phyloP scores from a whole-genome alignment of 2,113 vertebrate species.

The Phyllopteryx taeniolatus region DNA sequence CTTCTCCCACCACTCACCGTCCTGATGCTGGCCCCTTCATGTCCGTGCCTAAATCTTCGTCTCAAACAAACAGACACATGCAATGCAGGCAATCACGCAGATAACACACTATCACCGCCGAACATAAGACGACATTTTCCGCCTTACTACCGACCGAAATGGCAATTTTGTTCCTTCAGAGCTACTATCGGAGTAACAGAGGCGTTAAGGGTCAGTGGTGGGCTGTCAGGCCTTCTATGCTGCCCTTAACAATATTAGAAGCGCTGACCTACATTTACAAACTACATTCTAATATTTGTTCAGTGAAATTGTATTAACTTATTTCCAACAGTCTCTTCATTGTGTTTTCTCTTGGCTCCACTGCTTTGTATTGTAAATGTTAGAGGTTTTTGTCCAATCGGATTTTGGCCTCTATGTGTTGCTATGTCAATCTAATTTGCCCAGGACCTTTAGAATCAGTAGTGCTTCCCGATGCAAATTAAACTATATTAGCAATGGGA shows the following conservation, averaged over 20 bases:
- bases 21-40: slow-evolving; percentile 49
- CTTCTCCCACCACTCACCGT: slow-evolving; percentile 12
- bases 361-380: too few species aligned
- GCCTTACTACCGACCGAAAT: background rate
- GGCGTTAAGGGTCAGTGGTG: background rate
- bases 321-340: too few species aligned
- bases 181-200: background rate
- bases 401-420: too few species aligned
- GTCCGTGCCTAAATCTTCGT: slow-evolving; percentile 11
- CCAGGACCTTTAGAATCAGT: too few species aligned
- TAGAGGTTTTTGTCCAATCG: too few species aligned
- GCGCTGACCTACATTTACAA: background rate
- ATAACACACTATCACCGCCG: slow-evolving; percentile 25
- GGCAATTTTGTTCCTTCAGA: background rate
- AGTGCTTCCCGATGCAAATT: too few species aligned
- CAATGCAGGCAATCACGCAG: slow-evolving; percentile 7
- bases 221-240: background rate
- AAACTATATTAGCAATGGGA: too few species aligned
- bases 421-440: too few species aligned
- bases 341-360: too few species aligned
- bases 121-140: slow-evolving; percentile 17
- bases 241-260: background rate
- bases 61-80: slow-evolving; percentile 7
- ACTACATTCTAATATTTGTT: background rate
- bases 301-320: background rate